phyloP scores from a whole-genome alignment of 1,140 invertebrate genomes.

The Eupeodes corollae region DNA sequence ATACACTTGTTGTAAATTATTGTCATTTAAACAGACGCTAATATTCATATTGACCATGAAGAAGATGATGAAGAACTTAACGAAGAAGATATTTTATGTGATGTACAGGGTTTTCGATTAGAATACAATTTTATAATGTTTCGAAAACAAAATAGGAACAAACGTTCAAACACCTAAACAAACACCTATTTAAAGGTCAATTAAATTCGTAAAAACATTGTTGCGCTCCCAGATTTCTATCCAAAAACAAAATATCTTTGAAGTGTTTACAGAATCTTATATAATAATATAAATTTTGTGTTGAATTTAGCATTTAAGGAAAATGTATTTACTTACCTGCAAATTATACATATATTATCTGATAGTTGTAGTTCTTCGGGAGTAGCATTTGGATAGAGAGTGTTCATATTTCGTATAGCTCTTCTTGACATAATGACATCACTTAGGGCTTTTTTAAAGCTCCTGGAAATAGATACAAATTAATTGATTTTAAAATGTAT shows the following conservation, averaged over 20 bases:
- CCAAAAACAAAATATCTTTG: too few species aligned
- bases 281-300: not conserved
- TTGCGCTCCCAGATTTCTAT: not conserved
- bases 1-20: too few species aligned
- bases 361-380: constrained; percentile 83
- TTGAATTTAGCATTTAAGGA: not conserved
- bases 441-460: constrained; percentile 95
- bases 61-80: too few species aligned
- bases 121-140: too few species aligned
- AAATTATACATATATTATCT: constrained; percentile 99
- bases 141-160: too few species aligned
- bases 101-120: too few species aligned
- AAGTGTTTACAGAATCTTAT: not conserved
- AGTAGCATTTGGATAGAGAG: constrained; percentile 92
- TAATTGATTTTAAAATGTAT: not conserved
- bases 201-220: not conserved
- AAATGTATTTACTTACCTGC: constrained; percentile 44
- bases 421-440: constrained; percentile 94
- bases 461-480: too few species aligned
- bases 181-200: too few species aligned
- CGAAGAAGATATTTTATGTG: too few species aligned
- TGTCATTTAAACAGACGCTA: too few species aligned
- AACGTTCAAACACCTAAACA: too few species aligned
- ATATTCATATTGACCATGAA: too few species aligned
- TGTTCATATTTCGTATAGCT: constrained; percentile 97